These are phyloP conservation scores for Halcyon smyrnensis DNA, from an alignment of 2,797 vertebrate species.

Conservation along the genomic window DNA sequence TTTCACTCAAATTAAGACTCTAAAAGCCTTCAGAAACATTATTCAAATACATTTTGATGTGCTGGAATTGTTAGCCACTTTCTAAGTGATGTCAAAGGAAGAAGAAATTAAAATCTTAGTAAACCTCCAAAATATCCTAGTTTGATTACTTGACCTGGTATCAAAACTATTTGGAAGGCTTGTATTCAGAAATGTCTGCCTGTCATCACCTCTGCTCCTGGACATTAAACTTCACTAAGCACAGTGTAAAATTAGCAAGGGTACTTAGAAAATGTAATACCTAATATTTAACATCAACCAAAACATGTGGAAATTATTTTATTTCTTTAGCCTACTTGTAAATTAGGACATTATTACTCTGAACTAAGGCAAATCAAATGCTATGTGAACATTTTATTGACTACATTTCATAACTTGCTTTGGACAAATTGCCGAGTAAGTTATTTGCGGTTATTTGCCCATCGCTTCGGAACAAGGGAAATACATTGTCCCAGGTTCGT, in stretches of 20 bases:
- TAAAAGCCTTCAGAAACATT: constrained; percentile 38
- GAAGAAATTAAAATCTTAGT: constrained; percentile 29
- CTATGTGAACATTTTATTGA: background rate
- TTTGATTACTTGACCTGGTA: constrained; percentile 24
- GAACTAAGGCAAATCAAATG: background rate
- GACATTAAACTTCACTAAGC: background rate
- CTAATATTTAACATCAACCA: background rate
- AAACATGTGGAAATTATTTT: background rate
- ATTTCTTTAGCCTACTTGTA: background rate
- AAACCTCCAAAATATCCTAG: constrained; percentile 17
- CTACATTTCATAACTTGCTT: background rate
- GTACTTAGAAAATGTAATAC: background rate
- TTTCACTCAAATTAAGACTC: constrained; percentile 48
- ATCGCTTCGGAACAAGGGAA: background rate
- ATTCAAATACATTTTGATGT: constrained; percentile 27
- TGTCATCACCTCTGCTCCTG: background rate
- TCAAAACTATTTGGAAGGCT: background rate
- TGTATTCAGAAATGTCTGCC: background rate
- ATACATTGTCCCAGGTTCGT: background rate
- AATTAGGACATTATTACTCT: background rate
- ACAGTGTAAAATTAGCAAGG: background rate
- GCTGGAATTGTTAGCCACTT: constrained; percentile 23
- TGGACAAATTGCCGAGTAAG: background rate
- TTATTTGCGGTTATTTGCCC: background rate
- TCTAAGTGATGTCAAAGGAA: constrained; percentile 25